A percentile compares a stretch with the other conserved stretches of the same genome.
Evolutionary conservation across 2,888 invertebrate genomes (phyloP).

Genomic region (Theristus sp.): DNA sequence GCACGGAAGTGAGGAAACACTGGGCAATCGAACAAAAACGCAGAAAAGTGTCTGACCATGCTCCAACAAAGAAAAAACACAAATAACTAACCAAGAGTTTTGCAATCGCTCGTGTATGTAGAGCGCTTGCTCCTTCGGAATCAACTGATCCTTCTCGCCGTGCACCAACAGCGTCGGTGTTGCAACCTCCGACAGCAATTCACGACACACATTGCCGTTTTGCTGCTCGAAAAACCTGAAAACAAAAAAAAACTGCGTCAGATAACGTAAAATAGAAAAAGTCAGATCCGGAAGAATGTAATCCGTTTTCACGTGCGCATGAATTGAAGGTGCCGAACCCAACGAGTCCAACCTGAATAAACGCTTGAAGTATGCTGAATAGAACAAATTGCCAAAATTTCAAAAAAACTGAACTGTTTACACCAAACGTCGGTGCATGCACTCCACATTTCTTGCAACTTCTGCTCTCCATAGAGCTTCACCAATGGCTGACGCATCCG

Average conservation of each 20-base stretch:
- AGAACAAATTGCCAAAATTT: no score
- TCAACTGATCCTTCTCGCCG: constrained; percentile 60
- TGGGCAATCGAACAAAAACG: no score
- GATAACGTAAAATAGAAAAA: no score
- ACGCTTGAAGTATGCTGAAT: no score
- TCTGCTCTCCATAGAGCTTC: constrained; percentile 51
- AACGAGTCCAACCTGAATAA: no score
- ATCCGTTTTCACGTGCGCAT: no score
- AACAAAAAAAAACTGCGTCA: no score
- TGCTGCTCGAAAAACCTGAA: constrained; percentile 15
- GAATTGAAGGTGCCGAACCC: no score
- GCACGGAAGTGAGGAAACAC: no score
- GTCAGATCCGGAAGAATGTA: no score
- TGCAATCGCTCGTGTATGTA: constrained; percentile 39
- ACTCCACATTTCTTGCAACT: constrained; percentile 49
- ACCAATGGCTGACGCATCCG: constrained; percentile 53
- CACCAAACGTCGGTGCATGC: background rate
- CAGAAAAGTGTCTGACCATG: no score
- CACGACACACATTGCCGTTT: constrained; percentile 53
- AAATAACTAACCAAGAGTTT: background rate
- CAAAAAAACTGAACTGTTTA: background rate
- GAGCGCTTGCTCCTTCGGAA: constrained; percentile 51
- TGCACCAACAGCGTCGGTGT: constrained; percentile 63
- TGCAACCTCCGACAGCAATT: constrained; percentile 43
- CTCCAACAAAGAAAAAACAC: background rate